Conservation (phyloP, 2,888 invertebrate genomes). For the Craniophora ligustri region DNA sequence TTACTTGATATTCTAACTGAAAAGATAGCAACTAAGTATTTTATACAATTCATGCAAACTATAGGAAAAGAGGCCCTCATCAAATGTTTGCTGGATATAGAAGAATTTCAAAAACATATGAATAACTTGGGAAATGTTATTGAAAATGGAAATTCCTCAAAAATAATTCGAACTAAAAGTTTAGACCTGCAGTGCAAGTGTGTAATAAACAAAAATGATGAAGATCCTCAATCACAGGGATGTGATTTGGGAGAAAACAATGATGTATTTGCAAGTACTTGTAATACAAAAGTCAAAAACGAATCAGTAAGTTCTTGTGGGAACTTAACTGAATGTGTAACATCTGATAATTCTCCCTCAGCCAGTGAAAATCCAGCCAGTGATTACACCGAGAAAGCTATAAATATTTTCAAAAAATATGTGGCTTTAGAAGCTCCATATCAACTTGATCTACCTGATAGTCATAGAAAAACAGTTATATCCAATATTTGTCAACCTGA, state of each 20-base stretch:
- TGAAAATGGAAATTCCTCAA: constrained; percentile 61
- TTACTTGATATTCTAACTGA: constrained; percentile 93
- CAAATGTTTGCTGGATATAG: constrained; percentile 93
- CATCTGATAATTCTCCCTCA: constrained; percentile 48
- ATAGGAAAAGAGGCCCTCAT: constrained; percentile 90
- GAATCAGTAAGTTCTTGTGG: constrained; percentile 74
- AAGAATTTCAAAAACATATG: constrained; percentile 87
- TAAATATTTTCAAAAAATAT: constrained; percentile 93
- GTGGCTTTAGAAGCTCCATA: constrained; percentile 91
- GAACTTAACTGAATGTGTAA: constrained; percentile 68
- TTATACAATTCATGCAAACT: constrained; percentile 95
- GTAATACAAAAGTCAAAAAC: constrained; percentile 59
- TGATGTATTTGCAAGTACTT: constrained; percentile 56
- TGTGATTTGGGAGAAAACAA: constrained; percentile 65
- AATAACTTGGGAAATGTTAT: constrained; percentile 52
- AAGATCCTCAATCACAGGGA: constrained; percentile 61
- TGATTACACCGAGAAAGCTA: constrained; percentile 89
- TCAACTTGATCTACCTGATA: constrained; percentile 89
- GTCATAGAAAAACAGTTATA: constrained; percentile 88
- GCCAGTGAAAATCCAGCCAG: constrained; percentile 51
- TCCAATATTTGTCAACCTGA: constrained; percentile 91
- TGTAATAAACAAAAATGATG: constrained; percentile 48
- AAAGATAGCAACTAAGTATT: constrained; percentile 94
- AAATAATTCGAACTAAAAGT: constrained; percentile 76
- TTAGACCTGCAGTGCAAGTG: constrained; percentile 73